Percentiles rank a stretch among this genome's conserved stretches.
These are phyloP conservation scores for Anas platyrhynchos DNA, from an alignment of 2,113 vertebrate species.

Conservation along the genomic window DNA sequence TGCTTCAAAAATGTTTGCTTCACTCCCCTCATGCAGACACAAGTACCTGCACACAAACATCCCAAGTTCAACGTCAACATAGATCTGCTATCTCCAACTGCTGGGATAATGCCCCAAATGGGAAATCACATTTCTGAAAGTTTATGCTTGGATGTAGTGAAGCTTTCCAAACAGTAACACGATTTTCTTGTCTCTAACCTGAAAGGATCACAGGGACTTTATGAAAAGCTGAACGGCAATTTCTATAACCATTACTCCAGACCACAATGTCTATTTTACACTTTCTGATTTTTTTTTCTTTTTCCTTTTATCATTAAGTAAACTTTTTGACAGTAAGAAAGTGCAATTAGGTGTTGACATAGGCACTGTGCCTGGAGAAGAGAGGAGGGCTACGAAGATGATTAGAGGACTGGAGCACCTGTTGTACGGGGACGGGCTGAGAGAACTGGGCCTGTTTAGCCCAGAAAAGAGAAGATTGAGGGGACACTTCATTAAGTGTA, in stretches of 20 bases:
- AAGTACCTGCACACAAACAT: too few relatives aligned
- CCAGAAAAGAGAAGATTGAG: too few relatives aligned
- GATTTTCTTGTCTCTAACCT: neutral
- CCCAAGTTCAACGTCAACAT: neutral
- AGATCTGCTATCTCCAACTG: neutral
- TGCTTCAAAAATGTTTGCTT: neutral
- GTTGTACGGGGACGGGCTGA: too few relatives aligned
- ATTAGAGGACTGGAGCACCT: too few relatives aligned
- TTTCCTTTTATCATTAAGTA: neutral
- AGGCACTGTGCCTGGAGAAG: neutral
- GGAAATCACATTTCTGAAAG: neutral
- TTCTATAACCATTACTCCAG: neutral
- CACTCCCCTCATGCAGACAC: rapidly evolving
- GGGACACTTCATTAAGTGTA: too few relatives aligned
- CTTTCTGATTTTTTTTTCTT: too few relatives aligned
- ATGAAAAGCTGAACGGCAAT: neutral
- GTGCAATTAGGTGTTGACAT: neutral
- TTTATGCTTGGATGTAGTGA: neutral
- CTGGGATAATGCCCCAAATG: rapidly evolving
- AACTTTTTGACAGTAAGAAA: neutral
- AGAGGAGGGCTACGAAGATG: too few relatives aligned
- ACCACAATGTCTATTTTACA: neutral
- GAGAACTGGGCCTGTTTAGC: too few relatives aligned
- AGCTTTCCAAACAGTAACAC: neutral
- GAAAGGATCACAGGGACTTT: neutral